Evolutionary conservation across 1,140 invertebrate species (phyloP).

Genomic region (Capitella teleta): DNA sequence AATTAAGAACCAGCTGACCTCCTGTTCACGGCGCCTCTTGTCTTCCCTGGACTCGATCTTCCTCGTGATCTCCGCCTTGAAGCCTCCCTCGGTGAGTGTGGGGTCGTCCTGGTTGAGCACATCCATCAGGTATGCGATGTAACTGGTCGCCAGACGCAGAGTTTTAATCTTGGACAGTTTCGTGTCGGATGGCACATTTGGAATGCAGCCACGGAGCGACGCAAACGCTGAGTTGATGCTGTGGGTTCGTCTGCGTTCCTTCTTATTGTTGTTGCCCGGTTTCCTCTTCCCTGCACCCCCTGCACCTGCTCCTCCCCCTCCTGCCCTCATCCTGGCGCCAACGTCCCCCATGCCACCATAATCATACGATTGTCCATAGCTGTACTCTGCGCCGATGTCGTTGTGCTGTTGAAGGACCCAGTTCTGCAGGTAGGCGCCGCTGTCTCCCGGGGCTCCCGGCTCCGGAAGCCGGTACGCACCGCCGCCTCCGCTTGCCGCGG

Average conservation of each 20-base stretch:
- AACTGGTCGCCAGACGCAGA: constrained; percentile 44
- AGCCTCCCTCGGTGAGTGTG: constrained; percentile 35
- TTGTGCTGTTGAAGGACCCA: background rate
- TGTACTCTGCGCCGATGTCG: background rate
- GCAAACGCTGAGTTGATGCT: constrained; percentile 92
- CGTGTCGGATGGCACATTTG: constrained; percentile 88
- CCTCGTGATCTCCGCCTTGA: constrained; percentile 46
- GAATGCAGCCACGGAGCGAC: constrained; percentile 81
- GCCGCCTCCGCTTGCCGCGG: background rate
- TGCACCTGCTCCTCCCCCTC: background rate
- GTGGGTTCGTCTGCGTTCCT: constrained; percentile 76
- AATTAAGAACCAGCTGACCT: constrained; percentile 9
- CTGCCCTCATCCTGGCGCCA: background rate
- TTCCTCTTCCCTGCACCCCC: background rate
- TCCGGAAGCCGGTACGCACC: background rate
- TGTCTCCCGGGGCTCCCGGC: background rate
- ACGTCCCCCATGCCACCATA: background rate
- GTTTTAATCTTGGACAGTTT: constrained; percentile 61
- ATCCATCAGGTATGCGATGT: constrained; percentile 47
- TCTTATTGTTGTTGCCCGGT: constrained; percentile 73
- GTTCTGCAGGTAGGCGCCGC: constrained; percentile 6
- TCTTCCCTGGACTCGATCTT: constrained; percentile 35
- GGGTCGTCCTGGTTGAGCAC: constrained; percentile 45
- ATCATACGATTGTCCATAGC: background rate
- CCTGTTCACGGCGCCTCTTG: constrained; percentile 23